Evolutionary conservation across 2,888 invertebrate genomes (phyloP).

Genomic region (Plagiodera versicolora): DNA sequence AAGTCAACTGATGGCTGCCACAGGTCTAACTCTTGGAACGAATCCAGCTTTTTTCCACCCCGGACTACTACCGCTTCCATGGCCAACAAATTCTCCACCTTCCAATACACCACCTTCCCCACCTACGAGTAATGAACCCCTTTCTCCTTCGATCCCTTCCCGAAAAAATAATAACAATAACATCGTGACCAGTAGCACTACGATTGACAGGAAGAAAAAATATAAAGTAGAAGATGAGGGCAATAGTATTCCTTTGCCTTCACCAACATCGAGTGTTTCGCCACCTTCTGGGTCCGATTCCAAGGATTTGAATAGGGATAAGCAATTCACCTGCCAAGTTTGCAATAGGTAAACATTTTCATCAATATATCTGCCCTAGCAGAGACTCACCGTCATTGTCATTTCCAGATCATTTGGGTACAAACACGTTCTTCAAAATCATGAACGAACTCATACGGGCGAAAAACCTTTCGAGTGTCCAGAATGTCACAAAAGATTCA

Average conservation of each 20-base stretch:
- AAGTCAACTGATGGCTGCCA: constrained; percentile 59
- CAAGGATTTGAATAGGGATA: constrained; percentile 61
- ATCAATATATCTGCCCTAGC: not conserved
- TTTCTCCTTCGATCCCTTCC: constrained; percentile 51
- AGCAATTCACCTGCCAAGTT: constrained; percentile 85
- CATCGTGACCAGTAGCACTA: constrained; percentile 54
- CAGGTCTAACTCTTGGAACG: constrained; percentile 61
- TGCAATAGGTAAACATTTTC: constrained; percentile 61
- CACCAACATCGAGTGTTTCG: constrained; percentile 61
- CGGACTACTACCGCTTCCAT: constrained; percentile 61
- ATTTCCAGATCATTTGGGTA: constrained; percentile 77
- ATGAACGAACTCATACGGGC: constrained; percentile 92
- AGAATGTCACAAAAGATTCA: constrained; percentile 89
- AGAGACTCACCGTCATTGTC: not conserved
- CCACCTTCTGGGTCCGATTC: constrained; percentile 53
- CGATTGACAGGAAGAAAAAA: constrained; percentile 40
- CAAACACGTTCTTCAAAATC: constrained; percentile 92
- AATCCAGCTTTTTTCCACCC: constrained; percentile 66
- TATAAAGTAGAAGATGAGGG: constrained; percentile 42
- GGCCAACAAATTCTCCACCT: constrained; percentile 56
- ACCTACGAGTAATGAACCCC: constrained; percentile 51
- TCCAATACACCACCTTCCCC: constrained; percentile 55
- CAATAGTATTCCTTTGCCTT: constrained; percentile 53
- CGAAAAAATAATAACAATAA: constrained; percentile 52
- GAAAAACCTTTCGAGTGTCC: constrained; percentile 93